Conservation (phyloP, 1,140 invertebrate genomes). For the Achatina immaculata region DNA sequence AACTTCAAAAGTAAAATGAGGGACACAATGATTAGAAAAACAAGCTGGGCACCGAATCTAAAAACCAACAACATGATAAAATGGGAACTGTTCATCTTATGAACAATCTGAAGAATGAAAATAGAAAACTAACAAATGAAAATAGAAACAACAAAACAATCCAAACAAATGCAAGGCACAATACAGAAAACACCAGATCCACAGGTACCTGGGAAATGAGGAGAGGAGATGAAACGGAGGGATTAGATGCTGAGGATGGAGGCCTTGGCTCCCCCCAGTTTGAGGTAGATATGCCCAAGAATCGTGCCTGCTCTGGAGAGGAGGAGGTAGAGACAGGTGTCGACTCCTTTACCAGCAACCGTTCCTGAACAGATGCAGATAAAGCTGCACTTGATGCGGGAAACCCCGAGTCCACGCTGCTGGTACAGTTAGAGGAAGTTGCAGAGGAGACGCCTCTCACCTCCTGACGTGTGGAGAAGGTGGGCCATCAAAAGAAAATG, state of each 20-base stretch:
- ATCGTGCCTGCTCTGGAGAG: not conserved
- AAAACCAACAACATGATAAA: too few species aligned
- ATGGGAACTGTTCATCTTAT: too few species aligned
- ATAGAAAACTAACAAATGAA: too few species aligned
- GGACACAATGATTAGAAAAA: too few species aligned
- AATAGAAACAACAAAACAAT: not conserved
- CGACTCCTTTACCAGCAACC: not conserved
- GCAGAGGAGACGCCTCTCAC: conserved; percentile 49
- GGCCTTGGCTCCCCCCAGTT: not conserved
- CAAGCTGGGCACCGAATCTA: too few species aligned
- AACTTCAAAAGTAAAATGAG: too few species aligned
- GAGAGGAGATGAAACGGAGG: conserved; percentile 18
- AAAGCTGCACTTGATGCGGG: not conserved
- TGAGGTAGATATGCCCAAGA: not conserved
- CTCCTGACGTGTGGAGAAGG: conserved; percentile 63
- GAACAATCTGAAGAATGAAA: too few species aligned
- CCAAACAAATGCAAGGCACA: not conserved
- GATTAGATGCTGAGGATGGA: not conserved
- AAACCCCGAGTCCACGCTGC: conserved; percentile 11
- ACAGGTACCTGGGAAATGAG: conserved; percentile 22
- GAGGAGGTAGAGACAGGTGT: not conserved
- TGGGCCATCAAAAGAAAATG: too few species aligned
- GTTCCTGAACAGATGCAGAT: not conserved
- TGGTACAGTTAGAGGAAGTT: not conserved
- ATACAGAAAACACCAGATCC: not conserved